A percentile compares a stretch with the other conserved stretches of the same genome.
Evolutionary conservation across 2,113 vertebrate species (phyloP).

Genomic region (Seriola aureovittata): DNA sequence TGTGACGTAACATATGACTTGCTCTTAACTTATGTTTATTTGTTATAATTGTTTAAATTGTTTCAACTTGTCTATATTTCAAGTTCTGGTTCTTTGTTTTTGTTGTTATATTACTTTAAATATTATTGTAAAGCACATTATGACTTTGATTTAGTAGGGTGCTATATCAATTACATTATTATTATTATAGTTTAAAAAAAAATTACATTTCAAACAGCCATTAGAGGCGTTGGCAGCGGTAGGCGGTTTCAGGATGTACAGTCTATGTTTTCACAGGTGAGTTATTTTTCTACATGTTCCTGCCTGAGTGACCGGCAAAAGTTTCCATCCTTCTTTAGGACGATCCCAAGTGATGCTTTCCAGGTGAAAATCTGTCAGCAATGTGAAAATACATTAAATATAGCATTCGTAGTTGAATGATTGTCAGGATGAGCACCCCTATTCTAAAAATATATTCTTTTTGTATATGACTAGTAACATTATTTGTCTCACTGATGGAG

Average conservation of each 20-base stretch:
- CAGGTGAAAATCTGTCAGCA: slow-evolving; percentile 26
- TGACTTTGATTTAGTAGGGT: too few relatives aligned
- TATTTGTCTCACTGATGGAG: background rate
- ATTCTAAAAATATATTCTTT: too few relatives aligned
- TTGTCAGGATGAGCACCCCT: too few relatives aligned
- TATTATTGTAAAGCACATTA: too few relatives aligned
- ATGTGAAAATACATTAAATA: background rate
- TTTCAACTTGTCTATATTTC: too few relatives aligned
- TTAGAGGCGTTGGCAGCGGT: background rate
- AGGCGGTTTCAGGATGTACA: background rate
- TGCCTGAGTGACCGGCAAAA: slow-evolving; percentile 16
- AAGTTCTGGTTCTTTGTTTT: too few relatives aligned
- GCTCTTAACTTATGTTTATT: too few relatives aligned
- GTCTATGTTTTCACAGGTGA: slow-evolving; percentile 22
- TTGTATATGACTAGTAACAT: background rate
- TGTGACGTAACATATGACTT: background rate
- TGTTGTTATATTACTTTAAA: too few relatives aligned
- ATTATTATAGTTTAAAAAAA: too few relatives aligned
- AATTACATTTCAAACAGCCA: rapidly evolving
- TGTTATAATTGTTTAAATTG: too few relatives aligned
- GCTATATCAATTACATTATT: too few relatives aligned
- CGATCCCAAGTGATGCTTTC: slow-evolving; percentile 54
- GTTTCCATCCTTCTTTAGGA: slow-evolving; percentile 54
- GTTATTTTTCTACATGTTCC: slow-evolving; percentile 58
- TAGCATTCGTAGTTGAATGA: too few relatives aligned